Conservation (phyloP, 2,888 invertebrate species). For the Polydesmus complanatus region DNA sequence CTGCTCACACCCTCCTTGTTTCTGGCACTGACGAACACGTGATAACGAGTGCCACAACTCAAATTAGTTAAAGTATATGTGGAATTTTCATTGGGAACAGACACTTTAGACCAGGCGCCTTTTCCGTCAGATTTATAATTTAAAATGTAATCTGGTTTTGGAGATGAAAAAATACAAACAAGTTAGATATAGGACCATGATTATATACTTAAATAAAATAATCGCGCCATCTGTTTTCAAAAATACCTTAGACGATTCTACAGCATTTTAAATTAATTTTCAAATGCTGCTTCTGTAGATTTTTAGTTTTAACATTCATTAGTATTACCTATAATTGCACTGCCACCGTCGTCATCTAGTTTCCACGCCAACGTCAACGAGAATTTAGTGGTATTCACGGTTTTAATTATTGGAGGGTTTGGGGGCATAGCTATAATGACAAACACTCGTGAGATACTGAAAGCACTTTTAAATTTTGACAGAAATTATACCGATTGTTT, state of each 20-base stretch:
- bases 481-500: neutral
- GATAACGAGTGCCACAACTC: slow-evolving; percentile 11
- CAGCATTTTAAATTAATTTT: no score
- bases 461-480: neutral
- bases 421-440: slow-evolving; percentile 12
- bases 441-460: neutral
- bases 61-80: slow-evolving; percentile 7
- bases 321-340: slow-evolving; percentile 13
- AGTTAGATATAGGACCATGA: no score
- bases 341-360: slow-evolving; percentile 18
- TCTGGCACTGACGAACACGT: slow-evolving; percentile 10
- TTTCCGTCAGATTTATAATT: slow-evolving; percentile 9
- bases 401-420: slow-evolving; percentile 14
- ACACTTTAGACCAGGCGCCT: neutral
- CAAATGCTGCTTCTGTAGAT: neutral
- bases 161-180: no score
- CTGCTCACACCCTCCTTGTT: slow-evolving; percentile 11
- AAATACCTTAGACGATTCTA: no score
- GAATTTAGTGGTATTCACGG: slow-evolving; percentile 6
- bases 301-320: neutral
- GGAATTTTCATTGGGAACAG: neutral
- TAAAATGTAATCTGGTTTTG: slow-evolving; percentile 8
- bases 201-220: neutral
- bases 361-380: slow-evolving; percentile 14
- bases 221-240: no score